Percentiles rank a stretch among this genome's conserved stretches.
Evolutionary conservation across 1,140 invertebrate species (phyloP).

Genomic region (Chelonus insularis): DNA sequence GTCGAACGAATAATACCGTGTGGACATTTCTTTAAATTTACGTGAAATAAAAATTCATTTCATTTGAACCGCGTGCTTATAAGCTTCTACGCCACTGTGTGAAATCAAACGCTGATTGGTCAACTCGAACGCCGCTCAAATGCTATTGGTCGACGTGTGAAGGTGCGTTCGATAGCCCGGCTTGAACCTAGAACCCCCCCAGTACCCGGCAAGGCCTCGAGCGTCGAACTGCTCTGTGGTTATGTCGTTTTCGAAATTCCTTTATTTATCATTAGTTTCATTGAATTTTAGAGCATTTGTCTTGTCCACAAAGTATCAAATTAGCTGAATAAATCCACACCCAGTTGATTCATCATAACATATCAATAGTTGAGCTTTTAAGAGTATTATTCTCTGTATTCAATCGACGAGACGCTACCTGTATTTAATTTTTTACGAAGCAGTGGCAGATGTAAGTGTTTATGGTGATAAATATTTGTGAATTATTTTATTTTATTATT

Average conservation of each 20-base stretch:
- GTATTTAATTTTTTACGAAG: no score
- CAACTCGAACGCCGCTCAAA: constrained; percentile 34
- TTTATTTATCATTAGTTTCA: background rate
- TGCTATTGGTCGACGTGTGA: constrained; percentile 43
- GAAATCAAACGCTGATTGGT: constrained; percentile 46
- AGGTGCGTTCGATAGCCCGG: constrained; percentile 58
- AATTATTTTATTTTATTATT: no score
- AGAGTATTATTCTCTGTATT: no score
- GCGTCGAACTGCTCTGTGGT: constrained; percentile 42
- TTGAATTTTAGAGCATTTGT: no score
- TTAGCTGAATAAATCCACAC: no score
- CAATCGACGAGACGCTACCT: no score
- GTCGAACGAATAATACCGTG: background rate
- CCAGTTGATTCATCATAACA: no score
- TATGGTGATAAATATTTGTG: no score
- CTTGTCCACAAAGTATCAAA: no score
- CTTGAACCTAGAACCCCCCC: constrained; percentile 39
- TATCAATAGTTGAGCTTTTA: no score
- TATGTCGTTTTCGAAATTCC: constrained; percentile 14
- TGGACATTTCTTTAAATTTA: background rate
- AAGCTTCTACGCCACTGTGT: constrained; percentile 33
- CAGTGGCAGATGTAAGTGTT: no score
- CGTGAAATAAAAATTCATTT: background rate
- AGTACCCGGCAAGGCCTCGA: constrained; percentile 57
- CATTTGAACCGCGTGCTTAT: background rate